Evolutionary conservation across 2,113 vertebrate species (phyloP).

Genomic region (Perca fluviatilis): DNA sequence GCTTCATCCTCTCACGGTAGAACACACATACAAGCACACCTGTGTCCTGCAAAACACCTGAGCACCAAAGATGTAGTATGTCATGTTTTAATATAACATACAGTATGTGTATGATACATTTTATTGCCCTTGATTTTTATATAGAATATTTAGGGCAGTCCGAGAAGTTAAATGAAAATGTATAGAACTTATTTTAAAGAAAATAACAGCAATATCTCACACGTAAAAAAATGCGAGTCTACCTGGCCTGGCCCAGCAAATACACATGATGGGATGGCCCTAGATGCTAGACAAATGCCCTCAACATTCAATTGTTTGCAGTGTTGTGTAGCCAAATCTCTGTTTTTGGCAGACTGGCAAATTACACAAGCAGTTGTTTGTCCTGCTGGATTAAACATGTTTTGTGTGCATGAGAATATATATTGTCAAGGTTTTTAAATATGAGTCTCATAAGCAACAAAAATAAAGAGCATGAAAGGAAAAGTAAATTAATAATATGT

Average conservation of each 20-base stretch:
- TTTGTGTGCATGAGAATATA: not conserved
- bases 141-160: not conserved
- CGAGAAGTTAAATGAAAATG: not conserved
- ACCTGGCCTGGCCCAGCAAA: not conserved
- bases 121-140: not conserved
- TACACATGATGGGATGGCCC: not conserved
- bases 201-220: not conserved
- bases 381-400: not conserved
- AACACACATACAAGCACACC: conserved; percentile 19
- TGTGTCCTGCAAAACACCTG: conserved; percentile 39
- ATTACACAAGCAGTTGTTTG: conserved; percentile 19
- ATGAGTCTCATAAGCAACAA: not conserved
- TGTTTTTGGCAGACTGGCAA: conserved; percentile 4
- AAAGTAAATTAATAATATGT: not conserved
- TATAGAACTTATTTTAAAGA: not conserved
- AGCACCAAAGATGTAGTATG: not conserved
- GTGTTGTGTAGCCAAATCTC: conserved; percentile 3
- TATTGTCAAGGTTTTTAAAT: conserved; percentile 36
- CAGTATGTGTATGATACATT: not conserved
- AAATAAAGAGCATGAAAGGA: not conserved
- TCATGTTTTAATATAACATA: not conserved
- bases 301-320: conserved; percentile 34
- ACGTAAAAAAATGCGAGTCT: not conserved
- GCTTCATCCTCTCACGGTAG: conserved; percentile 36
- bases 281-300: not conserved